Conservation (phyloP, 2,888 invertebrate genomes). For the Scaeva pyrastri region DNA sequence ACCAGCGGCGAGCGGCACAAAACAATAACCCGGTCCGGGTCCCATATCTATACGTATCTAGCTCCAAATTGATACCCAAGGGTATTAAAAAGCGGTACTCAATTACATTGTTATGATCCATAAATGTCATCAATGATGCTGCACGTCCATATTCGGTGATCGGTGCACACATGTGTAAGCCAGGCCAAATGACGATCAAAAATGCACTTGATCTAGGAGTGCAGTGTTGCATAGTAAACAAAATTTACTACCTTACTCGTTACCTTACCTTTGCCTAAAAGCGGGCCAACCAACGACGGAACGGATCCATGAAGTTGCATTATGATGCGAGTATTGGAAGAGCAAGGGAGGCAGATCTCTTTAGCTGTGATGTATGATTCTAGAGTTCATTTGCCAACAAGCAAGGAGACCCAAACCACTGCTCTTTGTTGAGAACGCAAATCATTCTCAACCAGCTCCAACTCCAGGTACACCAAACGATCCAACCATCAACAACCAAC, state of each 20-base stretch:
- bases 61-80: conserved; percentile 83
- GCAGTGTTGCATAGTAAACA: conserved; percentile 22
- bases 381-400: conserved; percentile 68
- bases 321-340: conserved; percentile 23
- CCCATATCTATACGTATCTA: not conserved
- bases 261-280: too few species aligned
- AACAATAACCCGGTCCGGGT: conserved; percentile 23
- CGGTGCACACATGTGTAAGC: conserved; percentile 24
- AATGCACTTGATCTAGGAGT: conserved; percentile 67
- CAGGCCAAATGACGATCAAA: conserved; percentile 21
- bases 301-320: conserved; percentile 19
- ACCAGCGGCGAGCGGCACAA: not conserved
- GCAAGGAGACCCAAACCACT: conserved; percentile 39
- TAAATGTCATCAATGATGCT: conserved; percentile 82
- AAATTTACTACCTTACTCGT: conserved; percentile 12
- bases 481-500: too few species aligned
- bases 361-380: conserved; percentile 70
- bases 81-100: conserved; percentile 77
- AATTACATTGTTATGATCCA: conserved; percentile 83
- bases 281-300: conserved; percentile 18
- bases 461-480: not conserved
- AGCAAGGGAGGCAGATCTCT: conserved; percentile 45
- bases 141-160: conserved; percentile 51
- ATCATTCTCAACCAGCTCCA: conserved; percentile 48
- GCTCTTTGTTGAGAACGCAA: conserved; percentile 52